Evolutionary conservation across 1,140 invertebrate species (phyloP).

Genomic region (Ostrea denselamellosa): DNA sequence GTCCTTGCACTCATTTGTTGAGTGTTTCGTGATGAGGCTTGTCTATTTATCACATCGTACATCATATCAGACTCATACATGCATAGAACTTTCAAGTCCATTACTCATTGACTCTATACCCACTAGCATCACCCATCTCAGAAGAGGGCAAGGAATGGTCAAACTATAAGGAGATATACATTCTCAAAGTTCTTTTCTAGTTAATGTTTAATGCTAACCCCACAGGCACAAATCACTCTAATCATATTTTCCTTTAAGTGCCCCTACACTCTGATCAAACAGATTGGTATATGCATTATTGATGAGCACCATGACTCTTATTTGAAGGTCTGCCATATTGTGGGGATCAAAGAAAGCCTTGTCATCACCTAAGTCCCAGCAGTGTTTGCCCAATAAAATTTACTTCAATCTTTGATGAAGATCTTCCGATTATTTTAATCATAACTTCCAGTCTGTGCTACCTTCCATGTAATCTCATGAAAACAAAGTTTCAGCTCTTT

Average conservation of each 20-base stretch:
- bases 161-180: not conserved
- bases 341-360: slow-evolving; percentile 17
- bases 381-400: slow-evolving; percentile 36
- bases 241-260: slow-evolving; percentile 27
- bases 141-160: not conserved
- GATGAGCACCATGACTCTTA: slow-evolving; percentile 27
- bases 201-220: slow-evolving; percentile 22
- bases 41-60: slow-evolving; percentile 5
- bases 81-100: not conserved
- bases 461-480: not conserved
- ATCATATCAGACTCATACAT: slow-evolving; percentile 24
- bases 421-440: slow-evolving; percentile 26
- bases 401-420: slow-evolving; percentile 36
- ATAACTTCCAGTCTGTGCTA: not conserved
- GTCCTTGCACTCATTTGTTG: slow-evolving; percentile 31
- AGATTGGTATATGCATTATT: slow-evolving; percentile 38
- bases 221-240: slow-evolving; percentile 28
- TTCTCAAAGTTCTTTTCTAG: slow-evolving; percentile 16
- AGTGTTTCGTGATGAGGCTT: not conserved
- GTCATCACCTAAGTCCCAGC: slow-evolving; percentile 16
- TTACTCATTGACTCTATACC: not conserved
- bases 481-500: not conserved
- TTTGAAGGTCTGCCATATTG: slow-evolving; percentile 28
- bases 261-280: slow-evolving; percentile 30
- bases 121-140: not conserved